Evolutionary conservation across 2,113 vertebrate species (phyloP).

Genomic region (Paedocypris sp.): DNA sequence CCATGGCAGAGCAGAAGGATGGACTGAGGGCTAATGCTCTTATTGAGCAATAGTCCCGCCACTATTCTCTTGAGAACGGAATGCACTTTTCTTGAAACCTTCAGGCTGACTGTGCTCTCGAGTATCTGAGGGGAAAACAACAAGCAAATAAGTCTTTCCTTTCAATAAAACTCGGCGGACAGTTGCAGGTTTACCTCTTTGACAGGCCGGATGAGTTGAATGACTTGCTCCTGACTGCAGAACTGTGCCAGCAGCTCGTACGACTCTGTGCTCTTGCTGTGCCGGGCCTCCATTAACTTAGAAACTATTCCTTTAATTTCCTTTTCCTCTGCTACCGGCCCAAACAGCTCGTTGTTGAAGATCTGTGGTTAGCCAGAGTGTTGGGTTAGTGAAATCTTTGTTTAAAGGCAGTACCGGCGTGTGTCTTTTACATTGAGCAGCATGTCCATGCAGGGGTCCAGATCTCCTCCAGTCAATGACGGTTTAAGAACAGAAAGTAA

Average conservation of each 20-base stretch:
- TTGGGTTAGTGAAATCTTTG: not conserved
- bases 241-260: constrained; percentile 86
- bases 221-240: constrained; percentile 74
- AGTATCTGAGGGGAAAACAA: constrained; percentile 61
- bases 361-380: constrained; percentile 57
- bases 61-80: constrained; percentile 75
- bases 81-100: constrained; percentile 76
- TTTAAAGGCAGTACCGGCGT: not conserved
- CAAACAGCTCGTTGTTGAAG: constrained; percentile 91
- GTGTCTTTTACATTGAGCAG: constrained; percentile 68
- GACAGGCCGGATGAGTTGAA: constrained; percentile 78
- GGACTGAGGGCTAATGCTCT: constrained; percentile 67
- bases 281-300: constrained; percentile 91
- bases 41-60: constrained; percentile 75
- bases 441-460: constrained; percentile 81
- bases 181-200: constrained; percentile 76
- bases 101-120: constrained; percentile 76
- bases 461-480: constrained; percentile 70
- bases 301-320: constrained; percentile 89
- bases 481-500: constrained; percentile 68
- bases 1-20: constrained; percentile 83
- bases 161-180: not conserved
- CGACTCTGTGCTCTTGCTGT: constrained; percentile 89
- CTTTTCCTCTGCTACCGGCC: constrained; percentile 83
- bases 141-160: not conserved